Conservation (phyloP, 2,888 invertebrate species). For the Thymelicus lineola region DNA sequence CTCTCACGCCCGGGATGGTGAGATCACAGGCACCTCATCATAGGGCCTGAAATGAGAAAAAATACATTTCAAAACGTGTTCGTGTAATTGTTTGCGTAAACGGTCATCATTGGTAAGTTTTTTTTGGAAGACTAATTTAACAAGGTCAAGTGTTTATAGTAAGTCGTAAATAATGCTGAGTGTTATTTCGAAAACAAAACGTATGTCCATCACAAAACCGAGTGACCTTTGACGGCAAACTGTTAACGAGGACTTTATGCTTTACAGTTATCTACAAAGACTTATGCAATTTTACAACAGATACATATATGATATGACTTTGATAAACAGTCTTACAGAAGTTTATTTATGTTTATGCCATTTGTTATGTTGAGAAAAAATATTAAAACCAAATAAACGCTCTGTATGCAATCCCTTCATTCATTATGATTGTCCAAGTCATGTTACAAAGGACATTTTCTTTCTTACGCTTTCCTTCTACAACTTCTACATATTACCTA, state of each 20-base stretch:
- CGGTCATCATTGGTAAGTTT: not conserved
- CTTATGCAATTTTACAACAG: constrained; percentile 29
- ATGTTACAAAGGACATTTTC: too few relatives aligned
- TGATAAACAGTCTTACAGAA: not conserved
- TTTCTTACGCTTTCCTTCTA: too few relatives aligned
- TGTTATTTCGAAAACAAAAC: constrained; percentile 6
- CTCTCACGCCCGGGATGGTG: constrained; percentile 52
- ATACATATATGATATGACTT: constrained; percentile 1
- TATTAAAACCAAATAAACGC: too few relatives aligned
- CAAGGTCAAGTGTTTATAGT: constrained; percentile 3
- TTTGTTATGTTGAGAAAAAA: too few relatives aligned
- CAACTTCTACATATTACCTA: too few relatives aligned
- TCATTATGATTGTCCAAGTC: too few relatives aligned
- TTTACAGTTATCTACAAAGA: constrained; percentile 11
- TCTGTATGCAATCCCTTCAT: too few relatives aligned
- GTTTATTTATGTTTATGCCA: too few relatives aligned
- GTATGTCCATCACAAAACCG: not conserved
- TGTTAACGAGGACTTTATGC: constrained; percentile 5
- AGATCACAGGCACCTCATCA: constrained; percentile 75
- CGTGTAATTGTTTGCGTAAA: not conserved
- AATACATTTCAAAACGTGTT: constrained; percentile 34
- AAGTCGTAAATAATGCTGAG: constrained; percentile 10
- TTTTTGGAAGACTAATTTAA: not conserved
- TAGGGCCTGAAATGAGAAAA: constrained; percentile 72
- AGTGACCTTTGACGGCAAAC: constrained; percentile 2